Evolutionary conservation across 2,113 vertebrate genomes (phyloP).

Genomic region (Ceratotherium simum): DNA sequence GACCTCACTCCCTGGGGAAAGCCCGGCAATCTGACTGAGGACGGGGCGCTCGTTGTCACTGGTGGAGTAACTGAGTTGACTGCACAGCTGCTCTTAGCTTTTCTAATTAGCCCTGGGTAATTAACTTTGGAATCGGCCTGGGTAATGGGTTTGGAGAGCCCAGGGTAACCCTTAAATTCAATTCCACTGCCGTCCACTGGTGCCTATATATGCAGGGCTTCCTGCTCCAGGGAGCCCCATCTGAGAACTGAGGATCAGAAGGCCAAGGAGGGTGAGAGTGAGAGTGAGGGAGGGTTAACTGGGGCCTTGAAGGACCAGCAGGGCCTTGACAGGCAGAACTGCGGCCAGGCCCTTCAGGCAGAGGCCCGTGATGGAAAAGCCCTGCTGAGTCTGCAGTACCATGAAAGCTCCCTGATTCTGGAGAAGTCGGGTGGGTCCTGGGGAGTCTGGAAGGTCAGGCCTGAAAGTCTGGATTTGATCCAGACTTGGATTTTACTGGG

Average conservation of each 20-base stretch:
- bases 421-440: background rate
- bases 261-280: background rate
- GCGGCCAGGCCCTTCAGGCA: background rate
- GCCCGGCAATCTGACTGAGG: background rate
- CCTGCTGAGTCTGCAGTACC: background rate
- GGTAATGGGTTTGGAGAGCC: background rate
- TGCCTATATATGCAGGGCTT: background rate
- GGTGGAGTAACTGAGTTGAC: background rate
- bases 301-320: background rate
- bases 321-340: background rate
- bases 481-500: background rate
- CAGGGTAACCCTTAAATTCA: background rate
- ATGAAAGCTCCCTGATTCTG: background rate
- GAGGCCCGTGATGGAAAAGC: background rate
- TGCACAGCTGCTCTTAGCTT: background rate
- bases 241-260: background rate
- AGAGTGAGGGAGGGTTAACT: background rate
- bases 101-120: constrained; percentile 8
- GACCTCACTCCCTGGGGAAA: background rate
- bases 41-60: background rate
- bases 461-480: constrained; percentile 44
- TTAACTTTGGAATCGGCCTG: background rate
- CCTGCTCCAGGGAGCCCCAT: background rate
- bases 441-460: background rate
- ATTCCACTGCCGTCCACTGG: background rate